Percentiles rank a stretch among this genome's conserved stretches.
These are phyloP conservation scores for Noturus placidus DNA, from an alignment of 2,113 vertebrate genomes.

Conservation along the genomic window DNA sequence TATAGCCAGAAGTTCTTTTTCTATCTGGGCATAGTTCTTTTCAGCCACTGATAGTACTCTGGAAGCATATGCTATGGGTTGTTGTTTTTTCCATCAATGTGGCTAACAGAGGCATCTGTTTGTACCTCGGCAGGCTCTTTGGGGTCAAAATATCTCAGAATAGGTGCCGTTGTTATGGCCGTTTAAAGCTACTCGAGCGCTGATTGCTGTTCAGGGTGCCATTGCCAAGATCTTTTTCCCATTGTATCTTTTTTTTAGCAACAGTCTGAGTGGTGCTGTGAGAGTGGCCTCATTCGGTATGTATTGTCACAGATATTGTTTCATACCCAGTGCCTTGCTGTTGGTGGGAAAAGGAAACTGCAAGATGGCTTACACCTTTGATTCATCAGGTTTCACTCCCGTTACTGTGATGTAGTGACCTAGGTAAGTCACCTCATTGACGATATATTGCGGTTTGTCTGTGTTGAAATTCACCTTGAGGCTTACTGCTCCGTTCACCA, in stretches of 20 bases:
- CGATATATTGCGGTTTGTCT: slow-evolving; percentile 51
- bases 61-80: not conserved
- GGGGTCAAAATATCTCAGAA: not conserved
- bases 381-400: not conserved
- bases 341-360: not conserved
- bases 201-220: not conserved
- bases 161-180: not conserved
- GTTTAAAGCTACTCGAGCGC: not conserved
- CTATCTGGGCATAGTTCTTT: slow-evolving; percentile 9
- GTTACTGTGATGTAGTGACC: not conserved
- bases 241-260: not conserved
- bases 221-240: not conserved
- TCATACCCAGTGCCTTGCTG: slow-evolving; percentile 20
- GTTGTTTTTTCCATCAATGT: not conserved
- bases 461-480: slow-evolving; percentile 53
- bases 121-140: not conserved
- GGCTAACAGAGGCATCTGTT: not conserved
- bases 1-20: slow-evolving; percentile 19
- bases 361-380: not conserved
- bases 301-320: not conserved
- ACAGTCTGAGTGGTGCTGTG: not conserved
- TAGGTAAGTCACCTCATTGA: slow-evolving; percentile 21
- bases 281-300: slow-evolving; percentile 12
- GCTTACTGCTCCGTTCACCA: slow-evolving; percentile 55
- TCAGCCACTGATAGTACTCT: not conserved